Percentiles rank a stretch among this genome's conserved stretches.
Evolutionary conservation across 2,888 invertebrate species (phyloP).

Genomic region (Pseudococcus viburni): DNA sequence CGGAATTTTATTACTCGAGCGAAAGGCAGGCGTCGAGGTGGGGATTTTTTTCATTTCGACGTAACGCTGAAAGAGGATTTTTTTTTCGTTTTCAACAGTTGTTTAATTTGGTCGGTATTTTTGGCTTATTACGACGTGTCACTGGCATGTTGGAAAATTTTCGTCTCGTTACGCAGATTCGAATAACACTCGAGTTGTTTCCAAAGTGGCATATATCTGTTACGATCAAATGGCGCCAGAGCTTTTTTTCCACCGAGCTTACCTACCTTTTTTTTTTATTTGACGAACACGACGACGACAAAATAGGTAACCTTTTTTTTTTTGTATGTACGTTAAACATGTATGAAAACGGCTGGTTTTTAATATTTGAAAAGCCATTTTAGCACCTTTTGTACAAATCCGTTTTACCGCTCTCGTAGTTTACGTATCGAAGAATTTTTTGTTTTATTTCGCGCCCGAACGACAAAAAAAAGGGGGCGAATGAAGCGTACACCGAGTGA

Average conservation of each 20-base stretch:
- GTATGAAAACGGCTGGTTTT: constrained; percentile 36
- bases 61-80: neutral
- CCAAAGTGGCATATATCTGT: constrained; percentile 31
- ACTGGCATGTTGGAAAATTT: neutral
- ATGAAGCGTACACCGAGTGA: neutral
- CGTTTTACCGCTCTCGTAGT: constrained; percentile 39
- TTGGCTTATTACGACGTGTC: constrained; percentile 35
- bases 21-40: neutral
- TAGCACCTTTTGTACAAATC: constrained; percentile 50
- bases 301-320: constrained; percentile 30
- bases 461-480: neutral
- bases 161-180: constrained; percentile 30
- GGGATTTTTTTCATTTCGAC: neutral
- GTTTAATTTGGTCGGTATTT: constrained; percentile 38
- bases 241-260: neutral
- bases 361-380: constrained; percentile 53
- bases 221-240: constrained; percentile 15
- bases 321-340: constrained; percentile 46
- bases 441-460: neutral
- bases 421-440: constrained; percentile 34
- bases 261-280: neutral
- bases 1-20: neutral
- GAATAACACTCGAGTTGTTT: constrained; percentile 17
- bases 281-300: constrained; percentile 11
- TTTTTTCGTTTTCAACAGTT: neutral